A percentile compares a stretch with the other conserved stretches of the same genome.
Conservation (phyloP, 2,888 invertebrate genomes). For the Oasisia sp. region DNA sequence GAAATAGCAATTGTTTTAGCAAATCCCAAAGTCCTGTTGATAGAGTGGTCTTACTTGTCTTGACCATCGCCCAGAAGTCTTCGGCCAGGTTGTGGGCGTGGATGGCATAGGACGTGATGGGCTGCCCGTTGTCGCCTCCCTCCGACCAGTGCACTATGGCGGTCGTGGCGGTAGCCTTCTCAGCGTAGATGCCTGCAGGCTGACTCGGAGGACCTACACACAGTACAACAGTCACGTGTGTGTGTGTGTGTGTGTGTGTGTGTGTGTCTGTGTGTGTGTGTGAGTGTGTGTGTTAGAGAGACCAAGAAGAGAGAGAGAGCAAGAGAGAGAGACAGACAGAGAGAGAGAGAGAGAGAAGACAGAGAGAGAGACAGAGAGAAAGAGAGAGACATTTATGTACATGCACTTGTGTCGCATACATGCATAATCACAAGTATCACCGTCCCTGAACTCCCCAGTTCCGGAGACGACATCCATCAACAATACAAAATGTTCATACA, state of each 20-base stretch:
- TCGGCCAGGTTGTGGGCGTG: conserved; percentile 39
- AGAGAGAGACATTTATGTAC: background rate
- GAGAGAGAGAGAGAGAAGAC: too few species aligned
- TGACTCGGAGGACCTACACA: conserved; percentile 54
- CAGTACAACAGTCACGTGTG: background rate
- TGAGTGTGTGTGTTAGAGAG: background rate
- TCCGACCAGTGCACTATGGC: conserved; percentile 51
- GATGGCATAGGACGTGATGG: conserved; percentile 49
- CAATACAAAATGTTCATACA: background rate
- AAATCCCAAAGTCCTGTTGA: too few species aligned
- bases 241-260: too few species aligned
- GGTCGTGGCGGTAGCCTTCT: conserved; percentile 35
- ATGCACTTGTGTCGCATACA: background rate
- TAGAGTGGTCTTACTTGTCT: conserved; percentile 39
- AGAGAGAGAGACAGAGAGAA: too few species aligned
- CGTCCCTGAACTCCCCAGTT: too few species aligned
- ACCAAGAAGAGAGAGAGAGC: too few species aligned
- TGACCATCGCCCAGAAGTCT: conserved; percentile 44
- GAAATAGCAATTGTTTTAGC: too few species aligned
- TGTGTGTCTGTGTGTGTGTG: background rate
- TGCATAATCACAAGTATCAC: background rate
- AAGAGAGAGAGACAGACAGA: too few species aligned
- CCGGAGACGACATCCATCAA: too few species aligned
- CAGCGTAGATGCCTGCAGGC: conserved; percentile 48
- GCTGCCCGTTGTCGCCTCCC: conserved; percentile 47